Conservation (phyloP, 2,113 vertebrate genomes). For the Prunella himalayana region DNA sequence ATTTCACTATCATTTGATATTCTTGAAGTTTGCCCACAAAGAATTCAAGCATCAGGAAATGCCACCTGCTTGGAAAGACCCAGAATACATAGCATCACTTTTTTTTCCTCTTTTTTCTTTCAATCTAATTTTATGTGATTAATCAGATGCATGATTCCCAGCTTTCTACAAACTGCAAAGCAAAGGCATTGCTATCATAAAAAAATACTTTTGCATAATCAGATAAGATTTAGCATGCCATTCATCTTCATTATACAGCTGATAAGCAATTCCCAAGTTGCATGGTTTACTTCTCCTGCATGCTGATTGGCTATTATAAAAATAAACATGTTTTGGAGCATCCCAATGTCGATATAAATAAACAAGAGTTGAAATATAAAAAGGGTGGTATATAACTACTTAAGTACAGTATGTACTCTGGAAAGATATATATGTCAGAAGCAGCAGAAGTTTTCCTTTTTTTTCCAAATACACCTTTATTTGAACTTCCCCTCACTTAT, state of each 20-base stretch:
- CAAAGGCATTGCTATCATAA: neutral
- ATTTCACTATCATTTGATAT: neutral
- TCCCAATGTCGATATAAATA: neutral
- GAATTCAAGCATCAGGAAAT: neutral
- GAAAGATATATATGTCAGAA: neutral
- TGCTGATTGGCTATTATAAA: neutral
- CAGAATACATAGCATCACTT: neutral
- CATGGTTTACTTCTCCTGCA: neutral
- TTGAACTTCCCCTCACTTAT: neutral
- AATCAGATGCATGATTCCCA: neutral
- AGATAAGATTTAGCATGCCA: neutral
- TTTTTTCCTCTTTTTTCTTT: neutral
- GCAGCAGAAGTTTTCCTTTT: neutral
- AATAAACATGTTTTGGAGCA: neutral
- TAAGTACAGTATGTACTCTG: neutral
- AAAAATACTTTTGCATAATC: conserved; percentile 28
- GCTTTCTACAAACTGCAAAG: neutral
- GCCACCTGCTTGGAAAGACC: neutral
- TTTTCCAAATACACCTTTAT: neutral
- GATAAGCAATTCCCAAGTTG: neutral
- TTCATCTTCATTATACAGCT: conserved; percentile 54
- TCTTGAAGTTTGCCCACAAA: neutral
- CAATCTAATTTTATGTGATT: neutral
- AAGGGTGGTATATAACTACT: neutral
- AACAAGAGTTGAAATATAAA: neutral